Evolutionary conservation across 1,140 invertebrate species (phyloP).

Genomic region (Drosophila willistoni): DNA sequence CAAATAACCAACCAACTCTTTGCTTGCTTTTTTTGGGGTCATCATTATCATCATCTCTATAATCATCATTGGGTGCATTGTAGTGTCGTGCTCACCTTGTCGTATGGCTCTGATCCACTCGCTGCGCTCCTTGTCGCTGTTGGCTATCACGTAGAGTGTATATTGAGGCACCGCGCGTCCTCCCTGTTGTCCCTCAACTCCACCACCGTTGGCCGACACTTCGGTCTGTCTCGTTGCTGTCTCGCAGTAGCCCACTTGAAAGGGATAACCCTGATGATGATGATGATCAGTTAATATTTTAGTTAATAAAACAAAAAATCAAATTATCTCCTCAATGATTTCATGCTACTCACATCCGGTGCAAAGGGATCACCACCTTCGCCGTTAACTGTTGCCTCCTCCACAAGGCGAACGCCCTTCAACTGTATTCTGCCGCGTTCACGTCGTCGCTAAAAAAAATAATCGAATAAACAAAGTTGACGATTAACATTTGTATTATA

Average conservation of each 20-base stretch:
- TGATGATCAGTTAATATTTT: slow-evolving; percentile 41
- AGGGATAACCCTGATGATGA: slow-evolving; percentile 84
- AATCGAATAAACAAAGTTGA: background rate
- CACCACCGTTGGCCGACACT: slow-evolving; percentile 24
- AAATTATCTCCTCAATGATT: slow-evolving; percentile 28
- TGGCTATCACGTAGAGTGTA: slow-evolving; percentile 90
- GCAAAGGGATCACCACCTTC: slow-evolving; percentile 83
- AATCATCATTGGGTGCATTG: slow-evolving; percentile 12
- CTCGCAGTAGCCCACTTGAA: slow-evolving; percentile 90
- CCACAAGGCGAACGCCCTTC: slow-evolving; percentile 89
- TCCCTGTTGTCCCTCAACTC: slow-evolving; percentile 68
- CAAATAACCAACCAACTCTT: background rate
- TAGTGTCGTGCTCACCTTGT: slow-evolving; percentile 85
- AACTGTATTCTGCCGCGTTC: slow-evolving; percentile 91
- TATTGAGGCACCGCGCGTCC: slow-evolving; percentile 86
- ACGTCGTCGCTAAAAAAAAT: slow-evolving; percentile 87
- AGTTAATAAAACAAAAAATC: slow-evolving; percentile 46
- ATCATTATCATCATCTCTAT: slow-evolving; percentile 30
- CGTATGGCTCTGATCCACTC: slow-evolving; percentile 92
- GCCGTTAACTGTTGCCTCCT: slow-evolving; percentile 87
- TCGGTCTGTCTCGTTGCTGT: slow-evolving; percentile 42
- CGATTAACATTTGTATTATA: too few species aligned
- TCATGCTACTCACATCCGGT: slow-evolving; percentile 77
- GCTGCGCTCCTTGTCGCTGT: slow-evolving; percentile 87
- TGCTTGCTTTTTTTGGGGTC: slow-evolving; percentile 41